Base-by-base conservation (phyloP, 2,113 vertebrate species). In the Pseudorasbora parva region DNA sequence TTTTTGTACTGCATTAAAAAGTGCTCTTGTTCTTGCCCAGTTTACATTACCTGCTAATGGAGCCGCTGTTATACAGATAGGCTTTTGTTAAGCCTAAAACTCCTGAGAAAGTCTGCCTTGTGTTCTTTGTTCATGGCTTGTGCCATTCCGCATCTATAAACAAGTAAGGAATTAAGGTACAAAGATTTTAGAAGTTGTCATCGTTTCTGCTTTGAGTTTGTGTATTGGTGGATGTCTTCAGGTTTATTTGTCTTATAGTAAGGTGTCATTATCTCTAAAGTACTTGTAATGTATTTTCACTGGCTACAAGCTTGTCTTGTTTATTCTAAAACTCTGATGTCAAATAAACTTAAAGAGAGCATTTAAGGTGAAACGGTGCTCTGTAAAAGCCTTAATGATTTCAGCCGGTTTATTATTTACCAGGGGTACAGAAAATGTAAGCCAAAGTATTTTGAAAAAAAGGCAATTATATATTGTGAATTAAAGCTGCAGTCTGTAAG, bases 41-140 rank as follows among this genome's bases (percentile, higher is more conserved):
- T 78, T 78, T 43, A 57, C 27, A 45, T 41, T n/a, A 59, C 5
- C 51, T 41, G 33, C 25, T 59, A 77, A 41, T 78, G 75, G 37
- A 59, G 19, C n/a, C 23, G 19, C 37, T 62, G n/a, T 62, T 59
- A 54, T 27, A 54, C 25, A 54, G 12, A 27, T n/a, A 56, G n/a
- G n/a, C 12, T 56, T 45, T 21, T n/a, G n/a, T 43, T 60, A 73
- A 14, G 56, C 11, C 5, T 57, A 23, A 37, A 74, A 4, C 23
- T 74, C 17, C 41, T 4, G 14, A 51, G n/a, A 45, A 73, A 49
- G 64, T 37, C 64, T 68, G 9, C 10, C 0, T 21, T 33, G 21
- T 66, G 60, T 43, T 71, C 21, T 45, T 23, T 71, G 37, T 45
- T 23, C 68, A 45, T 43, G 68, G 11, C n/a, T 71, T 45, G 21